Evolutionary conservation across 2,888 invertebrate species (phyloP).

Genomic region (Callosobruchus maculatus): DNA sequence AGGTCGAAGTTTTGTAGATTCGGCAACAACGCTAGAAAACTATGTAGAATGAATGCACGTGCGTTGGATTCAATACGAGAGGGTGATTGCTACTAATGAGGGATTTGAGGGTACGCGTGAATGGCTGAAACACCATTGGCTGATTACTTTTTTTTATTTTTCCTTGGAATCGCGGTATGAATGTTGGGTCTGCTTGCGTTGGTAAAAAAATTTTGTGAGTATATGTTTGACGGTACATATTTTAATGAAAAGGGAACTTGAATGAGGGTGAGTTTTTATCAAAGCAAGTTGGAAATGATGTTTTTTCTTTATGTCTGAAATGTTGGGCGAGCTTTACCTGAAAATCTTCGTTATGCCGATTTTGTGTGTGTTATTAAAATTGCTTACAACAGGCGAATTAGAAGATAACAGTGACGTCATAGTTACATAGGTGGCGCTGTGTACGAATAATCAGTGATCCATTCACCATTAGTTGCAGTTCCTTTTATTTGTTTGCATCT

Average conservation of each 20-base stretch:
- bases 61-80: slow-evolving; percentile 1
- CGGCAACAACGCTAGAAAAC: too few relatives aligned
- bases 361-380: too few relatives aligned
- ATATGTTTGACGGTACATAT: too few relatives aligned
- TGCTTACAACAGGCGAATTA: too few relatives aligned
- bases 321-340: neutral
- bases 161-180: neutral
- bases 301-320: neutral
- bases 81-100: neutral
- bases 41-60: too few relatives aligned
- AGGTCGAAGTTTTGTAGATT: too few relatives aligned
- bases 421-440: too few relatives aligned
- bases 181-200: neutral
- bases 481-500: too few relatives aligned
- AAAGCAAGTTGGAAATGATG: neutral
- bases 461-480: too few relatives aligned
- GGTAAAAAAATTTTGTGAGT: neutral
- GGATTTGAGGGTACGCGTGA: neutral
- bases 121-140: neutral
- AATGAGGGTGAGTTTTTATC: neutral
- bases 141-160: neutral
- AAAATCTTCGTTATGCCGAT: too few relatives aligned
- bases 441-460: too few relatives aligned
- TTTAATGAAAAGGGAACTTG: neutral
- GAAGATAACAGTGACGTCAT: too few relatives aligned